A percentile compares a stretch with the other conserved stretches of the same genome.
Conservation (phyloP, 2,113 vertebrate genomes). For the Morphnarchus princeps region DNA sequence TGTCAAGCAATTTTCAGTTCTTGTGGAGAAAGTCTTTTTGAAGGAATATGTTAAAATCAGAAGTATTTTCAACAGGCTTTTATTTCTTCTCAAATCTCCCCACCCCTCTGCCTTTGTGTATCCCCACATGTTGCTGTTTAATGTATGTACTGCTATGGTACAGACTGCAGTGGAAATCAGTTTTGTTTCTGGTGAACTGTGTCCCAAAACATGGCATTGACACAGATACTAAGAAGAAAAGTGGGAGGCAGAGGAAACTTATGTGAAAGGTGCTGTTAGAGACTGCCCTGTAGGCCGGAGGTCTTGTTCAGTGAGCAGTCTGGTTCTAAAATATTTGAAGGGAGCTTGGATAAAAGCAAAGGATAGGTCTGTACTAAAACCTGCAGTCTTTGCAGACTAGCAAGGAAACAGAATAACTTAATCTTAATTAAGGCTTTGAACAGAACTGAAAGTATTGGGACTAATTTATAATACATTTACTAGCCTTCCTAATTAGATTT, state of each 20-base stretch:
- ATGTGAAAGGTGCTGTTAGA: neutral
- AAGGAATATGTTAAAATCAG: neutral
- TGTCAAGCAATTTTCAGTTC: neutral
- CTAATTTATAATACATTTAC: neutral
- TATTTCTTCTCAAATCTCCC: neutral
- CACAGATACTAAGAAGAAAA: neutral
- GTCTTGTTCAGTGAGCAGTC: neutral
- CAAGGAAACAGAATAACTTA: neutral
- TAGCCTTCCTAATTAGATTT: neutral
- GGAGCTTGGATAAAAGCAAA: neutral
- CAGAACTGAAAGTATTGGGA: neutral
- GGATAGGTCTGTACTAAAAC: neutral
- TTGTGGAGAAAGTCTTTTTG: neutral
- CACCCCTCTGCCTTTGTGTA: neutral
- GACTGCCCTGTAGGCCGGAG: neutral
- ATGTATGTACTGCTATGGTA: too few species aligned
- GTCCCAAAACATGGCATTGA: neutral
- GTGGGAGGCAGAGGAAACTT: neutral
- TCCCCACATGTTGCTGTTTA: neutral
- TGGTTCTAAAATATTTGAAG: neutral
- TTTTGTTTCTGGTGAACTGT: neutral
- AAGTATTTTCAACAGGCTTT: neutral
- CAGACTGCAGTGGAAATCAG: neutral
- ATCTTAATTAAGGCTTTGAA: neutral
- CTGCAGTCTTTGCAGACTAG: neutral